Percentiles rank a stretch among this genome's conserved stretches.
Evolutionary conservation across 2,888 invertebrate genomes (phyloP).

Genomic region (Pocota personata): DNA sequence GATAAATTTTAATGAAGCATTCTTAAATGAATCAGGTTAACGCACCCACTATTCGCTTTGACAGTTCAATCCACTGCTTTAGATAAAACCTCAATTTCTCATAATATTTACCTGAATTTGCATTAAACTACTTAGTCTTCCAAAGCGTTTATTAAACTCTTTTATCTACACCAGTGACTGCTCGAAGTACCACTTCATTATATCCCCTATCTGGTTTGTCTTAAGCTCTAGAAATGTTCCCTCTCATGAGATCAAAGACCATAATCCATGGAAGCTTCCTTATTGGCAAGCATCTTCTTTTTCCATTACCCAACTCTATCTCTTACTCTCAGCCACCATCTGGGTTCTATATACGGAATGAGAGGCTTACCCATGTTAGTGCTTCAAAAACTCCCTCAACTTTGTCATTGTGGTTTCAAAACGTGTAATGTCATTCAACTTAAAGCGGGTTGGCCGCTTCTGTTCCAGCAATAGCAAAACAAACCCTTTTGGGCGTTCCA

Average conservation of each 20-base stretch:
- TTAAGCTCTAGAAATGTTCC: neutral
- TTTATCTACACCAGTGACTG: neutral
- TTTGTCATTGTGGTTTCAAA: constrained; percentile 41
- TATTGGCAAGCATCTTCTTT: neutral
- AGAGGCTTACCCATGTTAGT: neutral
- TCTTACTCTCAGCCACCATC: neutral
- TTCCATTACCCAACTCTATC: neutral
- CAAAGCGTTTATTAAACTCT: neutral
- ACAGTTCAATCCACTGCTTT: no score
- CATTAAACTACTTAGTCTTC: neutral
- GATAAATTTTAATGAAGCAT: no score
- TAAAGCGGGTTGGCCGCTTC: constrained; percentile 15
- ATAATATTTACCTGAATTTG: neutral
- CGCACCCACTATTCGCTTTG: no score
- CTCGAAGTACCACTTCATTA: neutral
- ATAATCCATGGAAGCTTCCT: neutral
- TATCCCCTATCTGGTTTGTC: neutral
- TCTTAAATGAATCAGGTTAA: no score
- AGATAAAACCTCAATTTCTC: no score
- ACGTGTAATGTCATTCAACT: constrained; percentile 58
- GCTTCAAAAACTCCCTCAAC: constrained; percentile 12
- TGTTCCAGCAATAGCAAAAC: constrained; percentile 30
- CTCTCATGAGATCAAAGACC: neutral
- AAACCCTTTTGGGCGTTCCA: constrained; percentile 52
- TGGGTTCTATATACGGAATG: neutral